These are phyloP conservation scores for Brachyptera putata DNA, from an alignment of 2,888 invertebrate species.

Conservation along the genomic window DNA sequence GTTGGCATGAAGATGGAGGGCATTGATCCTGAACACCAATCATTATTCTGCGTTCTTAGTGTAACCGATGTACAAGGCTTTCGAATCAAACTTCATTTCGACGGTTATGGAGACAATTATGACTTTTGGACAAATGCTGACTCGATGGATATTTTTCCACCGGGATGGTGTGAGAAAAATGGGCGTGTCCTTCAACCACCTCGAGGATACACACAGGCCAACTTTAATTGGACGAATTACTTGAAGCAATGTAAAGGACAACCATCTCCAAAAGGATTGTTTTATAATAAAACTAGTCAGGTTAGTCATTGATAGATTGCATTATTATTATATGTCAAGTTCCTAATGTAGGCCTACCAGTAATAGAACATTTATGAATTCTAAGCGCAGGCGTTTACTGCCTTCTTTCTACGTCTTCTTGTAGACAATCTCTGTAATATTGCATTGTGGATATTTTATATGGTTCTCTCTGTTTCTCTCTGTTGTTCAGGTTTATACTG, in stretches of 20 bases:
- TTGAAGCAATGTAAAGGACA: constrained; percentile 67
- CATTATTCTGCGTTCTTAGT: constrained; percentile 82
- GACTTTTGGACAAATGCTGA: constrained; percentile 95
- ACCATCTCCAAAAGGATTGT: constrained; percentile 74
- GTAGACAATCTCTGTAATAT: no score
- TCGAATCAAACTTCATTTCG: constrained; percentile 83
- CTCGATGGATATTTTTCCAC: constrained; percentile 85
- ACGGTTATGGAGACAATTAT: constrained; percentile 81
- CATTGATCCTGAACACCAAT: constrained; percentile 87
- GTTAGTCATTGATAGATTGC: no score
- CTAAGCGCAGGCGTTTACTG: no score
- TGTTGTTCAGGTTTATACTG: no score
- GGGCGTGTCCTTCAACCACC: constrained; percentile 76
- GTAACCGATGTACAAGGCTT: constrained; percentile 78
- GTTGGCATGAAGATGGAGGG: constrained; percentile 90
- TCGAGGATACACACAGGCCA: constrained; percentile 54
- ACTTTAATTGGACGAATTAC: constrained; percentile 82
- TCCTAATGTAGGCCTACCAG: no score
- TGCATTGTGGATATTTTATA: no score
- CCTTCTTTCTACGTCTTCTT: no score
- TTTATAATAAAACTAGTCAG: constrained; percentile 58
- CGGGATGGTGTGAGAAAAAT: constrained; percentile 90
- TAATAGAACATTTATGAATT: no score
- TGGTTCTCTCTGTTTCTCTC: no score
- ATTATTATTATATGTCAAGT: no score